Conservation (phyloP, 2,113 vertebrate species). For the Bubalus kerabau region DNA sequence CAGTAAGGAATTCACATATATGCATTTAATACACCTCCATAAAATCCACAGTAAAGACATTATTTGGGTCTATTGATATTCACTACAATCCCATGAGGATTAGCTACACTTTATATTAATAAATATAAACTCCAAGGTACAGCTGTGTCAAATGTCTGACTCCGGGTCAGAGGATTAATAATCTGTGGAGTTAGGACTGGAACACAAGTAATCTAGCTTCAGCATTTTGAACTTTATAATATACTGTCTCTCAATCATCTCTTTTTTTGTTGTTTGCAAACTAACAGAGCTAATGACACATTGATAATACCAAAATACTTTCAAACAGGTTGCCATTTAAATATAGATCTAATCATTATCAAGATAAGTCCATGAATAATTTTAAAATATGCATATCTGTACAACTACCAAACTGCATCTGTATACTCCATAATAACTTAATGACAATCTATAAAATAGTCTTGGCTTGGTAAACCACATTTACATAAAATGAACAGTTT, state of each 20-base stretch:
- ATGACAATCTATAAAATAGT: background rate
- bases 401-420: background rate
- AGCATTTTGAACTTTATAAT: background rate
- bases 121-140: background rate
- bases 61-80: background rate
- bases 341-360: background rate
- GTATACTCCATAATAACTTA: background rate
- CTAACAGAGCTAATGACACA: background rate
- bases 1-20: background rate
- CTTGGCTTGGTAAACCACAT: background rate
- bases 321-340: background rate
- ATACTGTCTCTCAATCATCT: background rate
- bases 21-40: background rate
- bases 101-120: background rate
- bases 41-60: background rate
- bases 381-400: background rate
- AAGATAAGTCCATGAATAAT: background rate
- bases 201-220: background rate
- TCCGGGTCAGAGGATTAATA: background rate
- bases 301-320: background rate
- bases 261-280: background rate
- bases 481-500: constrained; percentile 24
- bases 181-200: background rate
- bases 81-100: background rate
- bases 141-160: background rate